Conservation (phyloP, 2,888 invertebrate genomes). For the Phortica okadai region DNA sequence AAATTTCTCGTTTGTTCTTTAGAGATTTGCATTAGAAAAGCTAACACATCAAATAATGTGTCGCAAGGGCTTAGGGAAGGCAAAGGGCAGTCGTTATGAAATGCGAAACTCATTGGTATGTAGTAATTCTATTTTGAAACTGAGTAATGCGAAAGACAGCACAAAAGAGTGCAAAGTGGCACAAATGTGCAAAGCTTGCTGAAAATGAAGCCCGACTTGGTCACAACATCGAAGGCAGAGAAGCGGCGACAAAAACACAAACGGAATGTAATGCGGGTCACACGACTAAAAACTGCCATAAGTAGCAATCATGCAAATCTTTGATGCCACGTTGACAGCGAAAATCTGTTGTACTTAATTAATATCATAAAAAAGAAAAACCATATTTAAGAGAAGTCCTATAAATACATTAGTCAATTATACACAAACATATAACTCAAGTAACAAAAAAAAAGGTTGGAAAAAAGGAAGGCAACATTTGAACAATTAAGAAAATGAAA, state of each 20-base stretch:
- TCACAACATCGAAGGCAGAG: background rate
- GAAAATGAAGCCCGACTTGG: background rate
- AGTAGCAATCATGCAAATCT: no score
- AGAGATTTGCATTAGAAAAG: background rate
- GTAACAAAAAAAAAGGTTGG: background rate
- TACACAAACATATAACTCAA: background rate
- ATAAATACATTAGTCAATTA: background rate
- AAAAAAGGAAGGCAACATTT: background rate
- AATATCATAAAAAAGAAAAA: no score
- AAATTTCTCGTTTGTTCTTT: background rate
- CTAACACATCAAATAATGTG: background rate
- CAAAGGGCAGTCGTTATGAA: background rate
- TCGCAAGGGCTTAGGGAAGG: background rate
- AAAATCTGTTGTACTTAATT: no score
- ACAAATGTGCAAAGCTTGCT: background rate
- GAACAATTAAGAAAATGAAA: conserved; percentile 9
- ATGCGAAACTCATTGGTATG: conserved; percentile 1
- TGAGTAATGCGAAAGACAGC: conserved; percentile 1
- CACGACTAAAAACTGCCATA: background rate
- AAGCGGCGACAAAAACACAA: background rate
- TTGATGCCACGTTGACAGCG: no score
- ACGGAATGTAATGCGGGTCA: background rate
- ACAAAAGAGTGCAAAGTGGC: background rate
- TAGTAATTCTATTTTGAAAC: background rate
- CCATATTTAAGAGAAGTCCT: background rate